Percentiles rank a stretch among this genome's conserved stretches.
phyloP scores from a whole-genome alignment of 2,888 invertebrate species.

The Actias luna region DNA sequence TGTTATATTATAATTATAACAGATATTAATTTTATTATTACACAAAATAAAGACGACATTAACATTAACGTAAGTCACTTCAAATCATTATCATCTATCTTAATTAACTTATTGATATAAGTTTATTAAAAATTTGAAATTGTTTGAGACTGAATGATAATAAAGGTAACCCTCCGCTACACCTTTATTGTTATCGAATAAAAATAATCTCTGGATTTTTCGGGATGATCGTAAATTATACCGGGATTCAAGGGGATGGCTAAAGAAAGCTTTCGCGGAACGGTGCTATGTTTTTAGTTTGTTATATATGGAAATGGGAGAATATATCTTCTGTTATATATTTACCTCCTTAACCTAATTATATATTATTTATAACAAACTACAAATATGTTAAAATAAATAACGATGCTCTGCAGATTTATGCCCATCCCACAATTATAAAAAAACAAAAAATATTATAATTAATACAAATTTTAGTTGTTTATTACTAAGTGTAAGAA shows the following conservation, averaged over 20 bases:
- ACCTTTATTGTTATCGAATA: constrained; percentile 82
- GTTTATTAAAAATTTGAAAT: constrained; percentile 62
- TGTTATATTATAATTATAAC: no score
- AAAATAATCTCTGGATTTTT: constrained; percentile 80
- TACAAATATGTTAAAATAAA: not conserved
- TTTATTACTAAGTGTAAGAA: no score
- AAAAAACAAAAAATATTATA: no score
- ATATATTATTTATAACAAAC: not conserved
- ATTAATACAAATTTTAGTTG: no score
- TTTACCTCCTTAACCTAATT: not conserved
- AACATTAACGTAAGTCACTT: no score
- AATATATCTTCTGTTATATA: not conserved
- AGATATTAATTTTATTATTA: no score
- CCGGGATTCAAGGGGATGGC: constrained; percentile 64
- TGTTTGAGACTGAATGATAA: constrained; percentile 75
- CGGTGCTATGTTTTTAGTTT: not conserved
- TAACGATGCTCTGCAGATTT: not conserved
- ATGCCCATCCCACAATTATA: not conserved
- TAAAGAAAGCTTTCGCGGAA: constrained; percentile 42
- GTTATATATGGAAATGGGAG: not conserved
- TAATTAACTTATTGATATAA: not conserved
- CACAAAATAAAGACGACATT: no score
- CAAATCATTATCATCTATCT: not conserved
- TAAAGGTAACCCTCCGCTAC: constrained; percentile 77
- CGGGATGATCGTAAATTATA: constrained; percentile 81